These are phyloP conservation scores for Tetragonula clypearis DNA, from an alignment of 1,140 invertebrate genomes.

Conservation along the genomic window DNA sequence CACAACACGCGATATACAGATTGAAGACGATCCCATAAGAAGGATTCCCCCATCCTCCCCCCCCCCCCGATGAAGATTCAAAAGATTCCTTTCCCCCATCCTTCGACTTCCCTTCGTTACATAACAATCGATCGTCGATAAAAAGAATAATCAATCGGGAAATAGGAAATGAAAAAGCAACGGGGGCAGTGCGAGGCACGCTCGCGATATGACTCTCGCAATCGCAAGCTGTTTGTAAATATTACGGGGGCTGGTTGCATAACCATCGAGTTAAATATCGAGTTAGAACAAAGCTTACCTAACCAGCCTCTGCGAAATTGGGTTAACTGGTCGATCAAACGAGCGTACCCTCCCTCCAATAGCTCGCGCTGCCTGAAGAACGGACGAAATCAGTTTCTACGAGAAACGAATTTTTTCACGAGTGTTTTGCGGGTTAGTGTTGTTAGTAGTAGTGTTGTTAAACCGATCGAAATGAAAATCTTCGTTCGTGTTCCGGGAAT, in stretches of 20 bases:
- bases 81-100: background rate
- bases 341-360: no score
- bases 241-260: background rate
- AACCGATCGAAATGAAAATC: no score
- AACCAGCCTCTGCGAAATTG: background rate
- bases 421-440: no score
- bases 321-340: no score
- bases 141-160: background rate
- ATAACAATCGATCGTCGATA: background rate
- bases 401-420: background rate
- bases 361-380: no score
- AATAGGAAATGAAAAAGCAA: no score
- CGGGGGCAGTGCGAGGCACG: background rate
- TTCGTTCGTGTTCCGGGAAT: no score
- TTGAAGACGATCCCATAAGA: background rate
- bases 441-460: no score
- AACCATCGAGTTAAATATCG: background rate
- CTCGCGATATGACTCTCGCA: background rate
- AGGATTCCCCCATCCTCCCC: background rate
- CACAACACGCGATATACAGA: background rate
- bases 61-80: background rate
- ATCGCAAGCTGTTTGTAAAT: background rate
- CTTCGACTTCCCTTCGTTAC: background rate
- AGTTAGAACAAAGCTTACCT: conserved; percentile 1
- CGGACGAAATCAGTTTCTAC: background rate